Evolutionary conservation across 2,888 invertebrate genomes (phyloP).

Genomic region (Epinotia ramella): DNA sequence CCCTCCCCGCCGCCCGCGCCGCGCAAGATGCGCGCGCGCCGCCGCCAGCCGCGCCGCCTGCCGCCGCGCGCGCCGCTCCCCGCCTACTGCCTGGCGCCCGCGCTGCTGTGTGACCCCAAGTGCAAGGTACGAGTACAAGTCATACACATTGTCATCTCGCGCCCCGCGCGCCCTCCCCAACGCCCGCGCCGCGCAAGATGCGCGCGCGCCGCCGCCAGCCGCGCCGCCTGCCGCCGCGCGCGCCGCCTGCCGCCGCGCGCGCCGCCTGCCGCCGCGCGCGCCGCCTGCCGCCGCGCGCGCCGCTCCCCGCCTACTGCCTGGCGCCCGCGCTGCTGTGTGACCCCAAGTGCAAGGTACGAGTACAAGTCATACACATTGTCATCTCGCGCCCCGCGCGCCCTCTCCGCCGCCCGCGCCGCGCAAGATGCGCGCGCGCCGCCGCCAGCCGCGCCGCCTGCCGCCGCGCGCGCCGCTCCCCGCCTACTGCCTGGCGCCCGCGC

Average conservation of each 20-base stretch:
- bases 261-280: slow-evolving; percentile 70
- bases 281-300: slow-evolving; percentile 71
- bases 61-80: slow-evolving; percentile 70
- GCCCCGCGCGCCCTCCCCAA: slow-evolving; percentile 54
- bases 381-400: slow-evolving; percentile 56
- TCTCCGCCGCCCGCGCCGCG: slow-evolving; percentile 64
- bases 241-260: slow-evolving; percentile 71
- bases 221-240: slow-evolving; percentile 70
- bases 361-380: not conserved
- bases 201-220: slow-evolving; percentile 75
- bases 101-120: slow-evolving; percentile 75
- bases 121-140: slow-evolving; percentile 66
- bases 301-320: slow-evolving; percentile 71
- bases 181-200: slow-evolving; percentile 71
- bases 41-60: slow-evolving; percentile 74
- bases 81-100: slow-evolving; percentile 72
- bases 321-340: slow-evolving; percentile 75
- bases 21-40: slow-evolving; percentile 74
- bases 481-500: slow-evolving; percentile 71
- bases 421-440: slow-evolving; percentile 75
- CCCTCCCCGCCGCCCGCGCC: slow-evolving; percentile 61
- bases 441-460: slow-evolving; percentile 73
- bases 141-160: slow-evolving; percentile 52
- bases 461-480: slow-evolving; percentile 72
- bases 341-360: slow-evolving; percentile 73